Conservation (phyloP, 2,113 vertebrate species). For the Rallus limicola region DNA sequence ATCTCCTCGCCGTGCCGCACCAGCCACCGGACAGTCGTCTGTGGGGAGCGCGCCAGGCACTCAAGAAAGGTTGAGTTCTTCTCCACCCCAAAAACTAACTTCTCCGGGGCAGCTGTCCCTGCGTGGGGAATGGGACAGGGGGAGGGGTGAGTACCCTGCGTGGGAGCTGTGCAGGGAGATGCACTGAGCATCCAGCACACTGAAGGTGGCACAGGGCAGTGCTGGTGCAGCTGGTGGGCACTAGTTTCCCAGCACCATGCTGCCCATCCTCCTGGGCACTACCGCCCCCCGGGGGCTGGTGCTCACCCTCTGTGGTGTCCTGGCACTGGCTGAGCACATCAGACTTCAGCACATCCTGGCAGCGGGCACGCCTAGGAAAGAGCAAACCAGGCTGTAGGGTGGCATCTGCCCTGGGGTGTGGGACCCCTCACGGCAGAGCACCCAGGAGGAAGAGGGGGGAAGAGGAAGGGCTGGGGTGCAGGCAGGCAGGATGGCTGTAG, state of each 20-base stretch:
- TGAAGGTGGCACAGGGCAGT: fast-evolving
- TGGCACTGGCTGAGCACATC: slow-evolving; percentile 84
- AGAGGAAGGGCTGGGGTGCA: not conserved
- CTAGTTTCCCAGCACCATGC: not conserved
- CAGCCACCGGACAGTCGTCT: slow-evolving; percentile 77
- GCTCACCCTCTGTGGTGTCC: slow-evolving; percentile 77
- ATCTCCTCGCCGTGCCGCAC: slow-evolving; percentile 15
- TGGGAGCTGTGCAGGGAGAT: not conserved
- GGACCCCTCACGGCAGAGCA: not conserved
- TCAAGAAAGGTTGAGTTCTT: slow-evolving; percentile 86
- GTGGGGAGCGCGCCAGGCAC: slow-evolving; percentile 74
- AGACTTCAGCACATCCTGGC: slow-evolving; percentile 80
- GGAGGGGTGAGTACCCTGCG: not conserved
- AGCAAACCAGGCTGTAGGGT: not conserved
- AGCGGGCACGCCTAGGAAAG: slow-evolving; percentile 73
- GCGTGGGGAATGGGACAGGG: not conserved
- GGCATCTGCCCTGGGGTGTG: fast-evolving
- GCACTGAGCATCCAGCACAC: not conserved
- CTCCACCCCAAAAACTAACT: slow-evolving; percentile 81
- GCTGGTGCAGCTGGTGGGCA: not conserved
- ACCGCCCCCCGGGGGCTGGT: not conserved
- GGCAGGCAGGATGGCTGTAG: not conserved
- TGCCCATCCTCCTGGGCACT: fast-evolving
- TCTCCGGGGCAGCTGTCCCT: slow-evolving; percentile 54
- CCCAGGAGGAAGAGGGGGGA: too few relatives aligned